A percentile compares a stretch with the other conserved stretches of the same genome.
phyloP scores from a whole-genome alignment of 2,888 invertebrate species.

The Drosophila algonquin region DNA sequence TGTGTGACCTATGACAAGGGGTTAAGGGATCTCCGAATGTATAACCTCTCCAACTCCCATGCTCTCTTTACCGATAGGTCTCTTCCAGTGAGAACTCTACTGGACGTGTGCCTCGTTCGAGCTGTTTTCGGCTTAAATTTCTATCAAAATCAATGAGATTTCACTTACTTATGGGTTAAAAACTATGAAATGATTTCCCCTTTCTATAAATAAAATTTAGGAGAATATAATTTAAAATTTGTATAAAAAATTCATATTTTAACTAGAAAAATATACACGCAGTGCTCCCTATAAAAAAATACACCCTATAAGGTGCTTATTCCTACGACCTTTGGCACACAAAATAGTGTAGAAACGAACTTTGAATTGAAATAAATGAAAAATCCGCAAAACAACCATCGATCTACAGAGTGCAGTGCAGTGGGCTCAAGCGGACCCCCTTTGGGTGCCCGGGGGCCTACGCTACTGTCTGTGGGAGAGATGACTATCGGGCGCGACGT shows the following conservation, averaged over 20 bases:
- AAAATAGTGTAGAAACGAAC: neutral
- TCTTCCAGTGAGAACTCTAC: neutral
- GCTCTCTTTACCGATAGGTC: neutral
- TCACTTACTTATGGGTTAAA: too few species aligned
- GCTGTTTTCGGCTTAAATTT: too few species aligned
- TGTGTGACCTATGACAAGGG: neutral
- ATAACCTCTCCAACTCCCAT: accelerated
- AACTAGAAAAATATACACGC: too few species aligned
- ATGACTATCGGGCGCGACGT: slow-evolving; percentile 41
- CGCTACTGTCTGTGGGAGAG: slow-evolving; percentile 46
- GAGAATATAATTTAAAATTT: too few species aligned
- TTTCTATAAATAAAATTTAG: too few species aligned
- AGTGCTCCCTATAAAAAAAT: too few species aligned
- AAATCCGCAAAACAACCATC: neutral
- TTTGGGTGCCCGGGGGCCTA: neutral
- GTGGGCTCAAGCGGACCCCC: slow-evolving; percentile 3
- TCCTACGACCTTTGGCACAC: neutral
- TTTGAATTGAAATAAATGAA: neutral
- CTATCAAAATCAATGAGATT: too few species aligned
- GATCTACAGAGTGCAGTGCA: neutral
- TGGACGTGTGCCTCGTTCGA: too few species aligned
- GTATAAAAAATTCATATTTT: too few species aligned
- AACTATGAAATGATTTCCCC: too few species aligned
- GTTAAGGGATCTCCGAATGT: neutral
- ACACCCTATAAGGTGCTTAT: too few species aligned